A percentile compares a stretch with the other conserved stretches of the same genome.
Evolutionary conservation across 2,888 invertebrate species (phyloP).

Genomic region (Diaprepes abbreviatus): DNA sequence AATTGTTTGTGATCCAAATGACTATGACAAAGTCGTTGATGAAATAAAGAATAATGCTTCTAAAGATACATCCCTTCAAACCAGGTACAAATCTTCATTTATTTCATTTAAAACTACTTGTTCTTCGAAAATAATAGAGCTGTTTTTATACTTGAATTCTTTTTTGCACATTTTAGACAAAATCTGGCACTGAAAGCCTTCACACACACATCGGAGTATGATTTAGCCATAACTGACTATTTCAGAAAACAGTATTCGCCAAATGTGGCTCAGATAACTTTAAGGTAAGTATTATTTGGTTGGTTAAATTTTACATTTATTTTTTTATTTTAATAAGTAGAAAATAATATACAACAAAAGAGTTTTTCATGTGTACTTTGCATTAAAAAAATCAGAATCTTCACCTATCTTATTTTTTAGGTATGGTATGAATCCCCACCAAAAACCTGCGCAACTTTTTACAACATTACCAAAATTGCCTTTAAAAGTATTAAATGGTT

Average conservation of each 20-base stretch:
- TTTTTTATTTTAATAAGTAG: too few species aligned
- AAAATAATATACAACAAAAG: too few species aligned
- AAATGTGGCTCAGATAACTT: conserved; percentile 82
- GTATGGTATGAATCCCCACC: conserved; percentile 99
- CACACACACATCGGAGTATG: conserved; percentile 95
- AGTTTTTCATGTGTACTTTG: too few species aligned
- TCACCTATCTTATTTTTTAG: conserved; percentile 70
- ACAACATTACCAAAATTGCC: conserved; percentile 86
- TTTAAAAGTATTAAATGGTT: conserved; percentile 89
- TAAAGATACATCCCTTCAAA: conserved; percentile 79
- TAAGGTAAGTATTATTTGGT: conserved; percentile 68
- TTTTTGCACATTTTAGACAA: conserved; percentile 72
- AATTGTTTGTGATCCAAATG: conserved; percentile 90
- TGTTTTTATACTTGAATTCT: not conserved
- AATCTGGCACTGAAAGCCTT: conserved; percentile 92
- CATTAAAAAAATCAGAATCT: too few species aligned
- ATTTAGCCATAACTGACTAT: conserved; percentile 94
- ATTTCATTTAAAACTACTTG: too few species aligned
- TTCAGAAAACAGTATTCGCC: conserved; percentile 91
- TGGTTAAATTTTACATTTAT: too few species aligned
- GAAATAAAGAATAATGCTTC: conserved; percentile 75
- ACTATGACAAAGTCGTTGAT: conserved; percentile 82
- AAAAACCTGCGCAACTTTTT: conserved; percentile 94
- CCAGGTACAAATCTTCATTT: conserved; percentile 77
- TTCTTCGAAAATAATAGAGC: too few species aligned